Evolutionary conservation across 2,888 invertebrate species (phyloP), one percentile per base, ranked within the genome.

Genomic region (Cerastis rubricosa): DNA sequence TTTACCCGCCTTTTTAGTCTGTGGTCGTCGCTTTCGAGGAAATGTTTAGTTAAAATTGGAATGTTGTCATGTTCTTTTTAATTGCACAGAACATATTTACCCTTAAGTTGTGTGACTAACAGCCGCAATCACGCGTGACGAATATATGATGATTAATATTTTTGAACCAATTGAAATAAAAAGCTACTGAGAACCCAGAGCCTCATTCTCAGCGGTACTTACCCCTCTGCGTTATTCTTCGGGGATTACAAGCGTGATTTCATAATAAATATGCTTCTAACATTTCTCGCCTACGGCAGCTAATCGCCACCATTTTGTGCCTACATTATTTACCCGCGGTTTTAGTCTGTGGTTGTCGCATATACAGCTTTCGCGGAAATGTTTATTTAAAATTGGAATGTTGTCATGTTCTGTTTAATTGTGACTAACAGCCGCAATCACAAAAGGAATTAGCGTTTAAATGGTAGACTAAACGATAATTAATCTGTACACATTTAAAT

Each of bases 381-480:
- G 2, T 70, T 45, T 45, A 17, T 69, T 70, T 29, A 70, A 70
- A 70, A 43, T 71, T 70, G 17, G 70, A 71, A 71, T 47, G n/a
- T 25, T 71, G 19, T 40, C 71, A 35, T 40, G 71, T n/a, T 12
- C n/a, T 35, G 35, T 71, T 25, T 71, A 25, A 71, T 47, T 71
- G 71, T 1, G 7, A 29, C 29, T 45, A 45, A 71, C 29, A 12
- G 70, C 43, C 29, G 45, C 45, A 70, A 71, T 45, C 45, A 29
- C 22, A n/a, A 14, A 35, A 4, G 43, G 7, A 69, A n/a, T 17
- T 45, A 70, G 29, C 29, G 17, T 45, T 45, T 0, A 43, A 29
- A 45, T 71, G 29, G 45, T 29, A 25, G 25, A 66, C 45, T 69
- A 45, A 45, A 69, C 12, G 35, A 59, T n/a, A 2, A 40, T 47